These are phyloP conservation scores for Leucosticte australis DNA, from an alignment of 2,113 vertebrate genomes.

Conservation along the genomic window DNA sequence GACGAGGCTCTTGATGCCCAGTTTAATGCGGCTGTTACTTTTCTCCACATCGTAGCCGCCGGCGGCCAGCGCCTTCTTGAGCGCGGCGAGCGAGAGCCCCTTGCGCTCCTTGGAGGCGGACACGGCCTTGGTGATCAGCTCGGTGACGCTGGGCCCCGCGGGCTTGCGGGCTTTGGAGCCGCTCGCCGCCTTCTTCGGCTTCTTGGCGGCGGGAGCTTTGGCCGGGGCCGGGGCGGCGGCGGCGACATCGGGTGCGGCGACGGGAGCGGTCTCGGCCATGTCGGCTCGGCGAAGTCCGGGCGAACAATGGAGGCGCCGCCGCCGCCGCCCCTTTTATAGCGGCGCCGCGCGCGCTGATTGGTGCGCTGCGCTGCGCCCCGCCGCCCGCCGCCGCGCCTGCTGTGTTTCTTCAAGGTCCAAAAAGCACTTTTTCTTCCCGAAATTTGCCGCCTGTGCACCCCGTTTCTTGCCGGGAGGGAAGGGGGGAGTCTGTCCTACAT, in stretches of 20 bases:
- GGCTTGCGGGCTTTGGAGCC: conserved; percentile 54
- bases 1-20: conserved; percentile 63
- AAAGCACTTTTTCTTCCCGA: conserved; percentile 47
- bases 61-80: conserved; percentile 80
- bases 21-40: conserved; percentile 76
- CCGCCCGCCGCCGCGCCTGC: neutral
- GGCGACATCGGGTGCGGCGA: neutral
- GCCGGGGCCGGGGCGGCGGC: neutral
- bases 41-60: conserved; percentile 83
- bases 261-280: neutral
- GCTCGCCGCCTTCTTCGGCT: conserved; percentile 65
- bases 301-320: fast-evolving
- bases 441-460: neutral
- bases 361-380: neutral
- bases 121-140: conserved; percentile 77
- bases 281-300: fast-evolving
- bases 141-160: conserved; percentile 72
- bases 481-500: neutral
- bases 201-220: conserved; percentile 47
- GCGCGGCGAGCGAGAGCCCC: conserved; percentile 69
- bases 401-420: conserved; percentile 73
- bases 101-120: conserved; percentile 75
- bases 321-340: conserved; percentile 64
- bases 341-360: conserved; percentile 66
- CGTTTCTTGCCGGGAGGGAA: neutral